Evolutionary conservation across 2,113 vertebrate species (phyloP).

Genomic region (Hemicordylus capensis): DNA sequence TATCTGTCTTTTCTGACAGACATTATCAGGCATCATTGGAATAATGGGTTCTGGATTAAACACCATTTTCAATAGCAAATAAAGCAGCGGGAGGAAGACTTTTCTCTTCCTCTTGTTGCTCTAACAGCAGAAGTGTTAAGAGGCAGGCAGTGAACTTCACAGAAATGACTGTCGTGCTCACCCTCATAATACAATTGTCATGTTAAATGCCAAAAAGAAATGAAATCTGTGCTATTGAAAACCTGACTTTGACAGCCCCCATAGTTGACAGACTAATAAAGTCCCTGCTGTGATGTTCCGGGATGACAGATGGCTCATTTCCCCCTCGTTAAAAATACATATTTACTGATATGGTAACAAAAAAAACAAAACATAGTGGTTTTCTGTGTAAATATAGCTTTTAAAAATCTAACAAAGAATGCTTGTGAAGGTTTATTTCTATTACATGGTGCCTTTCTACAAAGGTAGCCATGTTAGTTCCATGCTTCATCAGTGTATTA

Average conservation of each 20-base stretch:
- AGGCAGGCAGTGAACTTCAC: constrained; percentile 26
- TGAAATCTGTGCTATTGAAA: constrained; percentile 25
- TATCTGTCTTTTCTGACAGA: not conserved
- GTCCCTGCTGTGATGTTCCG: constrained; percentile 24
- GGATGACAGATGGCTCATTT: constrained; percentile 44
- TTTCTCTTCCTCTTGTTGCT: constrained; percentile 12
- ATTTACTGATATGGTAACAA: constrained; percentile 50
- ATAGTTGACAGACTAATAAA: constrained; percentile 59
- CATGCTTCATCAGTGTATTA: not conserved
- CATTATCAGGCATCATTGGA: not conserved
- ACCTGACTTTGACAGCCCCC: constrained; percentile 53
- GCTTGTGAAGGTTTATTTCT: not conserved
- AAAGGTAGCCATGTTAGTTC: too few species aligned
- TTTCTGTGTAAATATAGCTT: constrained; percentile 27
- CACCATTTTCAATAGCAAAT: constrained; percentile 26
- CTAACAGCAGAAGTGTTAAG: constrained; percentile 16
- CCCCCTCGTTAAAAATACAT: constrained; percentile 46
- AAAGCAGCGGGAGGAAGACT: not conserved
- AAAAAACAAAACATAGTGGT: not conserved
- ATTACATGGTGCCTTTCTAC: not conserved
- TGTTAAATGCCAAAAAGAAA: constrained; percentile 62
- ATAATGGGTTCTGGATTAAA: not conserved
- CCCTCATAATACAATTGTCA: constrained; percentile 57
- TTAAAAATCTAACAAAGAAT: constrained; percentile 26
- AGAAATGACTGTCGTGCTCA: constrained; percentile 31